These are phyloP conservation scores for Xestobium rufovillosum DNA, from an alignment of 2,888 invertebrate genomes.

Conservation along the genomic window DNA sequence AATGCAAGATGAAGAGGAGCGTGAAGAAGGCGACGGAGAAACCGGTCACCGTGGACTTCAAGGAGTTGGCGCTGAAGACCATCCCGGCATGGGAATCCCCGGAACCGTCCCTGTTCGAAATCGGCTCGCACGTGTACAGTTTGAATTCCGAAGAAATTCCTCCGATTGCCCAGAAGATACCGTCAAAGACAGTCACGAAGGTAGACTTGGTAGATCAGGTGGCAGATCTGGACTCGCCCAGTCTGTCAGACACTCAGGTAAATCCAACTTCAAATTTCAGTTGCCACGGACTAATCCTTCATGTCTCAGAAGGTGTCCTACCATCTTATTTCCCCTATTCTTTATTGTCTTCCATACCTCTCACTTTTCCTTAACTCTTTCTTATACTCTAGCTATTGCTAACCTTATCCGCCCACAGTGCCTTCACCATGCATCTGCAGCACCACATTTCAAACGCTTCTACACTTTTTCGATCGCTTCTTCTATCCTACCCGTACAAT, in stretches of 20 bases:
- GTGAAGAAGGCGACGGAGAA: constrained; percentile 34
- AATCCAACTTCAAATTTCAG: constrained; percentile 26
- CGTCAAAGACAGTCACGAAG: constrained; percentile 25
- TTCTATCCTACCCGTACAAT: no score
- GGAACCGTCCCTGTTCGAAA: constrained; percentile 30
- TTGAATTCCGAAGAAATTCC: constrained; percentile 32
- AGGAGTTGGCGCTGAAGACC: constrained; percentile 30
- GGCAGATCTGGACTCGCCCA: constrained; percentile 50
- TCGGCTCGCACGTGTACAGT: constrained; percentile 37
- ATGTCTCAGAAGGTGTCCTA: no score
- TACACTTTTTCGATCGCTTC: no score
- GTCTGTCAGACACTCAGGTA: constrained; percentile 54
- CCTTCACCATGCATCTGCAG: no score
- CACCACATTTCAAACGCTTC: no score
- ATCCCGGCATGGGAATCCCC: constrained; percentile 32
- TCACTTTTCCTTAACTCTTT: no score
- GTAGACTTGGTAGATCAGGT: constrained; percentile 25
- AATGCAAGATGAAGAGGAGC: constrained; percentile 31
- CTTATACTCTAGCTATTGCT: no score
- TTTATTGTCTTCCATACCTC: no score
- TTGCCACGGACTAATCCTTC: no score
- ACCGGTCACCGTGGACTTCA: constrained; percentile 31
- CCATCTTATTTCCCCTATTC: no score
- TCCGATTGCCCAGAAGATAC: constrained; percentile 26
- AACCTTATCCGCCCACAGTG: no score